Percentiles rank a stretch among this genome's conserved stretches.
Evolutionary conservation across 2,888 invertebrate species (phyloP).

Genomic region (Scaptomyza flava): DNA sequence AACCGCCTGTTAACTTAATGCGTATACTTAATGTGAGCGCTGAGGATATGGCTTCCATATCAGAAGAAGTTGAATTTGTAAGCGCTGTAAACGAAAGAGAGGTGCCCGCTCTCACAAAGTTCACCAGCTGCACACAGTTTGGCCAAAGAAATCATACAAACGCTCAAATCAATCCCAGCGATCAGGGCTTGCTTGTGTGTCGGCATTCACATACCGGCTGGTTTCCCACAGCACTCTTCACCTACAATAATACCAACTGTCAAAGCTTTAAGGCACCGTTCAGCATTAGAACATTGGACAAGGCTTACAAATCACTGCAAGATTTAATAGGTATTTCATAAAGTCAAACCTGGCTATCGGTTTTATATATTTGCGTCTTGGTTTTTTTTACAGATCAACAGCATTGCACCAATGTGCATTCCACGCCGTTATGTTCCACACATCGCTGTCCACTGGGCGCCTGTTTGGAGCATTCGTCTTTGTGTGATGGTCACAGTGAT

Average conservation of each 20-base stretch:
- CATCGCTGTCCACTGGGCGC: slow-evolving; percentile 89
- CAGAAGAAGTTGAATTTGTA: slow-evolving; percentile 69
- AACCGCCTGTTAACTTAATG: slow-evolving; percentile 61
- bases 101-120: slow-evolving; percentile 59
- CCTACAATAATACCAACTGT: slow-evolving; percentile 86
- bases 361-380: not conserved
- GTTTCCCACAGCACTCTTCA: slow-evolving; percentile 90
- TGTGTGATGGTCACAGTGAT: slow-evolving; percentile 89
- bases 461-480: slow-evolving; percentile 86
- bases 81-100: slow-evolving; percentile 43
- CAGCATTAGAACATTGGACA: slow-evolving; percentile 68
- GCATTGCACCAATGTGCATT: slow-evolving; percentile 66
- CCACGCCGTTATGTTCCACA: slow-evolving; percentile 85
- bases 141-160: slow-evolving; percentile 57
- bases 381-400: slow-evolving; percentile 67
- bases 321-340: slow-evolving; percentile 73
- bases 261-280: slow-evolving; percentile 77
- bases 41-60: slow-evolving; percentile 74
- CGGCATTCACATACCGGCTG: slow-evolving; percentile 87
- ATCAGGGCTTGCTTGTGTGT: slow-evolving; percentile 90
- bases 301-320: slow-evolving; percentile 73
- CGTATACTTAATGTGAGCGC: slow-evolving; percentile 65
- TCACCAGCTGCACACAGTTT: slow-evolving; percentile 76
- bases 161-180: slow-evolving; percentile 82
- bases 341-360: not conserved